A percentile compares a stretch with the other conserved stretches of the same genome.
phyloP scores from a whole-genome alignment of 2,888 invertebrate genomes.

The Meteorus cinctellus region DNA sequence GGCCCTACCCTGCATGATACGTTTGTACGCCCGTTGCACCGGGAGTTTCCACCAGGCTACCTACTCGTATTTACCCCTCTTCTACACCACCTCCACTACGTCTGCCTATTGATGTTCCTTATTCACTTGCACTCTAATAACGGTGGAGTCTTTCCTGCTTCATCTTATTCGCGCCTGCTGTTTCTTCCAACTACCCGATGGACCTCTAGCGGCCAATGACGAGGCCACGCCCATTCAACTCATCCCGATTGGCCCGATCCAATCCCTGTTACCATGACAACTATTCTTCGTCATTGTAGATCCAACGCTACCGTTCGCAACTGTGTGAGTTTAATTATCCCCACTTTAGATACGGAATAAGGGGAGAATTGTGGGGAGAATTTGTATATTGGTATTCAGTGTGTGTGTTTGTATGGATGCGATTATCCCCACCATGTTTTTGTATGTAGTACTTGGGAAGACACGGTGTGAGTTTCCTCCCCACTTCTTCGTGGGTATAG shows the following conservation, averaged over 20 bases:
- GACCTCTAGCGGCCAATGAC: conserved; percentile 60
- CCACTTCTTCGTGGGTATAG: conserved; percentile 18
- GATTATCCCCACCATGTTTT: conserved; percentile 36
- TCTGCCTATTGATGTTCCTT: conserved; percentile 7
- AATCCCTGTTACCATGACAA: conserved; percentile 75
- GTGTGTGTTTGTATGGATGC: conserved; percentile 25
- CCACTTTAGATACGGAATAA: conserved; percentile 48
- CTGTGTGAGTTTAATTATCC: conserved; percentile 69
- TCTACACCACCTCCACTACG: conserved; percentile 19
- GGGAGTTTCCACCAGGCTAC: conserved; percentile 59
- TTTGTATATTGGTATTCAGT: conserved; percentile 26
- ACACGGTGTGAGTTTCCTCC: conserved; percentile 10
- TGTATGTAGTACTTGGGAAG: conserved; percentile 43
- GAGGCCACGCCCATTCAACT: conserved; percentile 72
- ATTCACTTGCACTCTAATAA: conserved; percentile 32
- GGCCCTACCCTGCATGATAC: conserved; percentile 73
- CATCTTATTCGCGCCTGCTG: conserved; percentile 36
- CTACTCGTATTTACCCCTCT: conserved; percentile 55
- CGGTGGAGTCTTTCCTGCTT: conserved; percentile 45
- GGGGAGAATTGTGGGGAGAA: conserved; percentile 35
- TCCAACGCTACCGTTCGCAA: conserved; percentile 51
- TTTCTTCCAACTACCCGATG: not conserved
- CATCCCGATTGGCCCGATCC: conserved; percentile 76
- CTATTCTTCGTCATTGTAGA: conserved; percentile 68
- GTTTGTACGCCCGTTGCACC: conserved; percentile 70